Base-by-base conservation (phyloP, 2,797 vertebrate genomes). In the Zalophus californianus region DNA sequence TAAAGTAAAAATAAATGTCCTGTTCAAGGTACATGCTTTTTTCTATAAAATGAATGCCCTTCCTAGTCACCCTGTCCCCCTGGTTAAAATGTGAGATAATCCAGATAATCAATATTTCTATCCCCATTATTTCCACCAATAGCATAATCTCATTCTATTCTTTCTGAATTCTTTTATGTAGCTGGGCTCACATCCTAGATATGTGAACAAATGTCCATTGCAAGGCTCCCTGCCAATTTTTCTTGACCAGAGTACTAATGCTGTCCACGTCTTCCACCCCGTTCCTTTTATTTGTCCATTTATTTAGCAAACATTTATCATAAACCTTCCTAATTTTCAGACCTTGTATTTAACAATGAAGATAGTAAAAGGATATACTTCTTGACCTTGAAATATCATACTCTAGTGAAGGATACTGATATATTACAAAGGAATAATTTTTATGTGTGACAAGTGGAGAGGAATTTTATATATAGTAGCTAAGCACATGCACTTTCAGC, bases 361-460 rank as follows among this genome's bases (percentile, higher is more conserved):
- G 9, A n/a, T 44, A 54, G 9, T 44, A 38, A 88, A 75, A 82
- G 7, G 21, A n/a, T n/a, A 5, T 52, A 56, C 4, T 73, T 58
- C 50, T 78, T 90, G 54, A 84, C 54, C 50, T 94, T 97, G 82
- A 94, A 96, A 60, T 95, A 27, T 44, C 38, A 18, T 77, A 60
- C 8, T 86, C 75, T 56, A 70, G 48, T 25, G 29, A 23, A 50
- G 21, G 32, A 78, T 54, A 52, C 41, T 32, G 14, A 16, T 48
- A 38, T 12, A 2, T 38, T 38, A 3, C 35, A 87, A 56, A 86
- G 9, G 90, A 32, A 80, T 48, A 18, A 38, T 75, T 95, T 60
- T 68, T 64, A 16, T 70, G 21, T 73, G 27, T 44, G 50, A 60
- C 66, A 82, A 29, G 16, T 15, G 9, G 41, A 86, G 23, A 73